phyloP scores from a whole-genome alignment of 2,113 vertebrate species.

The Chionomys nivalis region DNA sequence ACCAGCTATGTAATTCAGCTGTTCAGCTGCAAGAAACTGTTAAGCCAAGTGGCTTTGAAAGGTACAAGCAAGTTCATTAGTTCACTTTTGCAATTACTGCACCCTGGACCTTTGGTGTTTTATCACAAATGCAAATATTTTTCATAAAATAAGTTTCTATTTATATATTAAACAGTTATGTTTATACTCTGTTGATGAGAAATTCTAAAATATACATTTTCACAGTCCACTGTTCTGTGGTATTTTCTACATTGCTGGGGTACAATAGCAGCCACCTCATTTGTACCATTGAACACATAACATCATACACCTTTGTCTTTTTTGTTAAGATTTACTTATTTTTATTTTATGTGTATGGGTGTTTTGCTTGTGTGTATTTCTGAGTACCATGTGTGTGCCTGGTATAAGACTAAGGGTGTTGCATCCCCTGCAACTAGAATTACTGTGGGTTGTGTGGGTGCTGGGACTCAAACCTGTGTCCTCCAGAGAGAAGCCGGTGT shows the following conservation, averaged over 20 bases:
- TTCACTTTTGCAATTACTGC: too few species aligned
- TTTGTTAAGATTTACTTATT: not conserved
- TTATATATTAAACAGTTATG: not conserved
- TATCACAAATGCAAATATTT: not conserved
- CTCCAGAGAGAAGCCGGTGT: not conserved
- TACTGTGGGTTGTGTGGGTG: not conserved
- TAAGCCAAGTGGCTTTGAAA: not conserved
- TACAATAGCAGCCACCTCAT: too few species aligned
- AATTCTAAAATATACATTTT: not conserved
- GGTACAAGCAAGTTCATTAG: not conserved
- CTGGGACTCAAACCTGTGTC: not conserved
- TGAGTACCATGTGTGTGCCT: not conserved
- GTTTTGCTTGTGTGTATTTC: not conserved
- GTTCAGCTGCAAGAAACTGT: not conserved
- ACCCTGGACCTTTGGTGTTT: not conserved
- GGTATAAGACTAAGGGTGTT: not conserved
- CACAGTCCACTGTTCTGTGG: fast-evolving
- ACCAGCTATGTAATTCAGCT: not conserved
- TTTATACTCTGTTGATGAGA: not conserved
- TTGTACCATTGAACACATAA: fast-evolving
- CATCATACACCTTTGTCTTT: fast-evolving
- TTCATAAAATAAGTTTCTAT: not conserved
- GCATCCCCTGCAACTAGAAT: not conserved
- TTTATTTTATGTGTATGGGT: too few species aligned
- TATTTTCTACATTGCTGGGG: not conserved